Percentiles rank a stretch among this genome's conserved stretches.
Evolutionary conservation across 2,113 vertebrate species (phyloP).

Genomic region (Leucosticte australis): DNA sequence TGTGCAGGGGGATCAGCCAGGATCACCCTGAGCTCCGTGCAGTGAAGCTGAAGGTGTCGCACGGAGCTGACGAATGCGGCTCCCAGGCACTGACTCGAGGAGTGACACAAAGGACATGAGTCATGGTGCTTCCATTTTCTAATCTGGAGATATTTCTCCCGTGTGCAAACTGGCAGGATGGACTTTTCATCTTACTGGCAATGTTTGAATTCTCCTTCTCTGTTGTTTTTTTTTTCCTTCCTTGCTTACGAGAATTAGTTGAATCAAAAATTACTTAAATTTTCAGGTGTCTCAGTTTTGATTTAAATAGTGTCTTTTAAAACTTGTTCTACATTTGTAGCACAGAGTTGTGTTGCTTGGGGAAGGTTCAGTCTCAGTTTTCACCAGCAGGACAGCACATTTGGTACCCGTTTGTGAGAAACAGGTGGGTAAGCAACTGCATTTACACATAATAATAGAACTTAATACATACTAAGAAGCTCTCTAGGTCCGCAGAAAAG

Average conservation of each 20-base stretch:
- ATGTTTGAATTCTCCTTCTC: background rate
- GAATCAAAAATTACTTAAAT: background rate
- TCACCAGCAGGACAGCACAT: background rate
- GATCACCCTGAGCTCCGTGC: conserved; percentile 70
- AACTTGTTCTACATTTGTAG: background rate
- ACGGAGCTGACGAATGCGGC: conserved; percentile 62
- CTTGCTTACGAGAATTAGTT: background rate
- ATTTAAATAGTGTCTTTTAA: background rate
- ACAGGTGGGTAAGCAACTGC: background rate
- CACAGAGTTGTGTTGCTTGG: background rate
- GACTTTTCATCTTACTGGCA: background rate
- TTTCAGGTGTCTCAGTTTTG: background rate
- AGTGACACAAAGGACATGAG: conserved; percentile 56
- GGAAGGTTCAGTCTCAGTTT: background rate
- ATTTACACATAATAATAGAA: background rate
- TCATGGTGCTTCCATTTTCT: conserved; percentile 72
- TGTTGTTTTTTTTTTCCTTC: accelerated
- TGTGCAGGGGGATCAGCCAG: conserved; percentile 37
- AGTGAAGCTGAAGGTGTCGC: conserved; percentile 67
- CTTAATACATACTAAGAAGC: background rate
- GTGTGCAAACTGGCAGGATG: conserved; percentile 64
- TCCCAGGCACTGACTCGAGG: conserved; percentile 49
- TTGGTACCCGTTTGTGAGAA: background rate
- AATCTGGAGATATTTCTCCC: conserved; percentile 71
- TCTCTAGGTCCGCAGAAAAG: background rate